Base-by-base conservation (phyloP, 2,888 invertebrate genomes). In the Pheosia tremula region DNA sequence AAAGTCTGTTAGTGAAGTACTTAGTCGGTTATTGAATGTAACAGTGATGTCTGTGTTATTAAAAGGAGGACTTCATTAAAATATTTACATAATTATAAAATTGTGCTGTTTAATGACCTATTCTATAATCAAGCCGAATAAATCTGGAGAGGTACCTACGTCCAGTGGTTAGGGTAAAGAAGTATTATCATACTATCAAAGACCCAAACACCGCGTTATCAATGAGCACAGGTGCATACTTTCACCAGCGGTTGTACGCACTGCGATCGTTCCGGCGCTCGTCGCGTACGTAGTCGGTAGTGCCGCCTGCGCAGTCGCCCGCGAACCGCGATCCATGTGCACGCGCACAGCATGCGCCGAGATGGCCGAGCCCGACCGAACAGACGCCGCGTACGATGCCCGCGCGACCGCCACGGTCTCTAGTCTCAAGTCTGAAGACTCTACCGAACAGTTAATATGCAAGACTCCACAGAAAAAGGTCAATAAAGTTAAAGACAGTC, bases 381-480 rank as follows among this genome's bases (percentile, higher is more conserved):
- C 68, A 81, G 64, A 84, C 78, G 68, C 79, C 82, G 72, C 78
- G 41, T 72, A 72, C 64, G 75, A 74, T 57, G 81, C 83, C 65
- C 80, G 66, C 58, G 68, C 88, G 61, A 85, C 87, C 67, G 88
- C 90, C 59, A 93, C 94, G 38, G 90, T 93, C 63, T 93, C 94
- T 80, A 92, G 92, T 74, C 82, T 93, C 62, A 91, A 93, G 68
- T 94, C 94, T 8, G 91, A 94, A 78, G 90, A 93, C 80, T 95
- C 95, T 37, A 95, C 95, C 4, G 95, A 95, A 74, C 94, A 94
- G 67, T 74, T 95, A 54, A 95, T 95, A 63, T 94, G 94, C 75
- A 95, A 95, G 75, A 89, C 93, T 1, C 95, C 95, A 10, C 91
- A 88, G 70, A 86, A 87, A 59, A 80, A 81, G 60, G 78, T 71